Conservation (phyloP, 2,113 vertebrate genomes). For the Cyprinodon variegatus region DNA sequence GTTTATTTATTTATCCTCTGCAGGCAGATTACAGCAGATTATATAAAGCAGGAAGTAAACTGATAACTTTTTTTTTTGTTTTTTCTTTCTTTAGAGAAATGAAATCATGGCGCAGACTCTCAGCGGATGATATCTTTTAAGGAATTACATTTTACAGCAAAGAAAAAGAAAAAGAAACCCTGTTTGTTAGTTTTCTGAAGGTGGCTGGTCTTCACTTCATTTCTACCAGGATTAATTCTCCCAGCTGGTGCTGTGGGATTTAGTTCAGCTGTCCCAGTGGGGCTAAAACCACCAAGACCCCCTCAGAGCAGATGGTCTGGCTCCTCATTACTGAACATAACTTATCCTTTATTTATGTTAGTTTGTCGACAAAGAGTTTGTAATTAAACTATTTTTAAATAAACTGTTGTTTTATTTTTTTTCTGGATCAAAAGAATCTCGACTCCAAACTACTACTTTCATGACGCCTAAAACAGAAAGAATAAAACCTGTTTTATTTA, state of each 20-base stretch:
- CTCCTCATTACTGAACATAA: conserved; percentile 25
- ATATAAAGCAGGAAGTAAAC: not conserved
- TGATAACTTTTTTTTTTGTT: not conserved
- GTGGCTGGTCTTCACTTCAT: conserved; percentile 52
- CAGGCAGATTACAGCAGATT: fast-evolving
- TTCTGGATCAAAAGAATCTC: not conserved
- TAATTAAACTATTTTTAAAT: conserved; percentile 62
- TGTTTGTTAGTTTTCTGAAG: conserved; percentile 22
- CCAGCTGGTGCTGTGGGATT: conserved; percentile 75
- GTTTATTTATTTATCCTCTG: conserved; percentile 22
- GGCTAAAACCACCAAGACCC: conserved; percentile 44
- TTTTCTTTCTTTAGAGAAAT: conserved; percentile 64
- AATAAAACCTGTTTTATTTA: too few species aligned
- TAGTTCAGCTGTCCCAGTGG: conserved; percentile 72
- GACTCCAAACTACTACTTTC: conserved; percentile 11
- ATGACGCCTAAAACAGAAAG: conserved; percentile 9
- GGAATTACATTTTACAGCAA: conserved; percentile 2
- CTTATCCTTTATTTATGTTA: conserved; percentile 58
- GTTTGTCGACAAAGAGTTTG: conserved; percentile 41
- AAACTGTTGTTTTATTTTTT: not conserved
- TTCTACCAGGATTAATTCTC: conserved; percentile 72
- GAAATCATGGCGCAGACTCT: conserved; percentile 77
- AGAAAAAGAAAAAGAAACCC: too few species aligned
- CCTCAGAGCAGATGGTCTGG: conserved; percentile 71
- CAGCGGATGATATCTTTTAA: conserved; percentile 60